A percentile compares a stretch with the other conserved stretches of the same genome.
phyloP scores from a whole-genome alignment of 2,888 invertebrate species.

The Papilio demoleus region DNA sequence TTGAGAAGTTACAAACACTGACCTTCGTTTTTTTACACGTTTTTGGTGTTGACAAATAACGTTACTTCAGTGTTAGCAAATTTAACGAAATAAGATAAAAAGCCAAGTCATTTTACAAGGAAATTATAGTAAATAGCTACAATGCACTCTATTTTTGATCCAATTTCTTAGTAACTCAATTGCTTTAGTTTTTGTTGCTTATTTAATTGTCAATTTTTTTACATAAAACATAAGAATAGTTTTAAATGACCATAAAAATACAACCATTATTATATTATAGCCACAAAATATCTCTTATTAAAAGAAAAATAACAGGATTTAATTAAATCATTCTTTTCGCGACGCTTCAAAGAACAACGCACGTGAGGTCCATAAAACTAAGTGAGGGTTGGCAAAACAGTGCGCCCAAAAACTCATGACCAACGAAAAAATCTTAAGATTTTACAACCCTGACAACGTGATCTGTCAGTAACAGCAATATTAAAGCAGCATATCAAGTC shows the following conservation, averaged over 20 bases:
- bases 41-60: conserved; percentile 7
- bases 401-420: not conserved
- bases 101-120: not conserved
- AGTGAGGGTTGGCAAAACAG: not conserved
- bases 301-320: not conserved
- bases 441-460: not conserved
- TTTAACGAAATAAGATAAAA: conserved; percentile 6
- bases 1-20: conserved; percentile 2
- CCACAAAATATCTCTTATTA: not conserved
- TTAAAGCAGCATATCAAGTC: conserved; percentile 49
- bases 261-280: no score
- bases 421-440: not conserved
- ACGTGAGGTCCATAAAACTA: not conserved
- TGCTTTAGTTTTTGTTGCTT: not conserved
- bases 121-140: not conserved
- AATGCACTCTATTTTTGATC: not conserved
- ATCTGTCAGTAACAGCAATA: not conserved
- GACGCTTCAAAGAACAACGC: not conserved
- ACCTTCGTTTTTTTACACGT: conserved; percentile 1
- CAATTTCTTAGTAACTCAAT: not conserved
- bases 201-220: no score
- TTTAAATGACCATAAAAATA: no score
- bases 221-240: no score
- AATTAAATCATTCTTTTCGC: not conserved
- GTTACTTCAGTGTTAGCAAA: conserved; percentile 1